Conservation (phyloP, 2,797 vertebrate genomes). For the Paramormyrops hopkinsi region DNA sequence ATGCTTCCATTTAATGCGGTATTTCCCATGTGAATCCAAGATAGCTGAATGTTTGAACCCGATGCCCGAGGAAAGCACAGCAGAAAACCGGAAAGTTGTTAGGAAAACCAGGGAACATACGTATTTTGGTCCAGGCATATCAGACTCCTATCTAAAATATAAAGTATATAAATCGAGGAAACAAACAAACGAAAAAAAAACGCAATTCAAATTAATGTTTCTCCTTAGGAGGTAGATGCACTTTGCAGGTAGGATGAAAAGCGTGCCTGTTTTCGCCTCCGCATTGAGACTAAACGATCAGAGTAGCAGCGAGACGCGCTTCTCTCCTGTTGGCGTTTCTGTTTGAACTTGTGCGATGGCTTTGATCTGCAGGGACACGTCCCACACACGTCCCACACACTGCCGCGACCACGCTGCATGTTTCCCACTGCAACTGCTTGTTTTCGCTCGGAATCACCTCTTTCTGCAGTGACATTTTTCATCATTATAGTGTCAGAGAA, state of each 20-base stretch:
- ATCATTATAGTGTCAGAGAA: background rate
- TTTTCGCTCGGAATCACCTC: background rate
- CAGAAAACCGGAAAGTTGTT: slow-evolving; percentile 28
- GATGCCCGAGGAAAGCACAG: slow-evolving; percentile 21
- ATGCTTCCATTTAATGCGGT: slow-evolving; percentile 61
- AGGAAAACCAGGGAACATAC: slow-evolving; percentile 32
- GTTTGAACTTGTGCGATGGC: slow-evolving; percentile 33
- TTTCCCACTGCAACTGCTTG: background rate
- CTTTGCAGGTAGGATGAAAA: background rate
- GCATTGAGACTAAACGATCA: slow-evolving; percentile 24
- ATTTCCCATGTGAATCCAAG: slow-evolving; percentile 64
- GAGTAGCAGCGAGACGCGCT: slow-evolving; percentile 14
- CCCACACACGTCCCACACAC: background rate
- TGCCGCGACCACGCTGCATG: background rate
- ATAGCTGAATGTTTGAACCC: slow-evolving; percentile 56
- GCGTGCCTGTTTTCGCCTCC: slow-evolving; percentile 28
- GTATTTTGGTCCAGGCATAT: slow-evolving; percentile 17
- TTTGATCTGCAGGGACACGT: slow-evolving; percentile 42
- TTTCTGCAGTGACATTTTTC: background rate
- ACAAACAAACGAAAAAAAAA: background rate
- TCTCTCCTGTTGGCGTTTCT: slow-evolving; percentile 29
- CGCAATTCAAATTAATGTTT: background rate
- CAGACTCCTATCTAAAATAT: slow-evolving; percentile 19
- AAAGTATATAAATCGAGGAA: slow-evolving; percentile 7
- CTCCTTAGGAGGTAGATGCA: background rate